Base-by-base conservation (phyloP, 1,140 invertebrate genomes). In the Nasonia vitripennis region DNA sequence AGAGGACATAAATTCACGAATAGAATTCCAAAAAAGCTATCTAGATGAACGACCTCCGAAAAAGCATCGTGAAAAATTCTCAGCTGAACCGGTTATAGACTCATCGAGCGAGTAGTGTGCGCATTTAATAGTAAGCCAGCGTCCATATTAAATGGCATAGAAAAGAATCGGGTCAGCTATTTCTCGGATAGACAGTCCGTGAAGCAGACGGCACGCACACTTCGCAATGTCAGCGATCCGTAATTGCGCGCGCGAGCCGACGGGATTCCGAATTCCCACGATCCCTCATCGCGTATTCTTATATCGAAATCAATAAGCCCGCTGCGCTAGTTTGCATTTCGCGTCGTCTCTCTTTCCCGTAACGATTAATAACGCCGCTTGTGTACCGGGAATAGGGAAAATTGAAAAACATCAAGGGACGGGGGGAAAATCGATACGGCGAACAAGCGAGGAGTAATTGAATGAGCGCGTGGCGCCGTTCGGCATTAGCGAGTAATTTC, bases 401-500 rank as follows among this genome's bases (percentile, higher is more conserved):
- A 80, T 70, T 70, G 62, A 34, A 68, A 80, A 41, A 45, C 12
- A 51, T 62, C 5, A 1, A 37, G 20, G 0, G 62, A 70, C 45
- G 0, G 34, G 68, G 68, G 34, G 55, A 70, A 80, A 80, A 70
- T 80, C 62, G 55, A 80, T 70, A 6, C 34, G 34, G 37, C 20
- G 48, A 83, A 41, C 34, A 55, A 55, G 17, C 51, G 51, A 7
- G 2, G 27, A 67, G 62, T 17, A n/a, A n/a, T 67, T 67, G 62
- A 67, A 67, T 20, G 62, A 7, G 62, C 17, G 62, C 17, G n/a
- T 0, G 27, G 34, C 34, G 20, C 20, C 0, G 48, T 5, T 37
- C 17, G 23, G 17, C 34, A 79, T 79, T 79, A 79, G 31, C 34
- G 4, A 68, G 78, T 67, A 48, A 68, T 79, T 79, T 79, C 55